Percentiles rank a stretch among this genome's conserved stretches.
These are phyloP conservation scores for Phataginus tetradactyla DNA, from an alignment of 2,797 vertebrate genomes.

Conservation along the genomic window DNA sequence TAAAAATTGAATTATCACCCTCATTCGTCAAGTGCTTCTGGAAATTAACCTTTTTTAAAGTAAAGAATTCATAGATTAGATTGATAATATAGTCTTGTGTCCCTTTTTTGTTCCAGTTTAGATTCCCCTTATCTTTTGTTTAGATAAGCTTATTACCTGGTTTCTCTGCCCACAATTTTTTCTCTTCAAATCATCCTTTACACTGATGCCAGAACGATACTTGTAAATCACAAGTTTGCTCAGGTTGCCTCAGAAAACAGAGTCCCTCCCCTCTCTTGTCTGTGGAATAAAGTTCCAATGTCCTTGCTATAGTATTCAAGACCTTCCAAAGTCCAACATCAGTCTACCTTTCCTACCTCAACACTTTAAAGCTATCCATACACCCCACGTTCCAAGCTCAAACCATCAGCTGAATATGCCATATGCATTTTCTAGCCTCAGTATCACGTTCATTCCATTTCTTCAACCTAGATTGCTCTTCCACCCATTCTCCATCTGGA, in stretches of 20 bases:
- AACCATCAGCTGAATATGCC: background rate
- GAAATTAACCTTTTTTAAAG: background rate
- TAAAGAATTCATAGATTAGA: background rate
- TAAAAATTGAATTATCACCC: background rate
- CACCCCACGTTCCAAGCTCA: background rate
- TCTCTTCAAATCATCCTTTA: background rate
- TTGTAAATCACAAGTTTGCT: background rate
- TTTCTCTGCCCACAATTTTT: background rate
- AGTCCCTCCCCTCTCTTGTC: background rate
- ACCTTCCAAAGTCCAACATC: background rate
- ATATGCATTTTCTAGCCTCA: background rate
- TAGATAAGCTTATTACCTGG: background rate
- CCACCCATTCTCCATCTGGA: background rate
- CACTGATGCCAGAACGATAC: background rate
- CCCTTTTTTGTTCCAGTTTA: background rate
- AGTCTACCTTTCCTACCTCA: background rate
- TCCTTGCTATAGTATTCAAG: background rate
- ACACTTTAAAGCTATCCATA: background rate
- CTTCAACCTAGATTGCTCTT: background rate
- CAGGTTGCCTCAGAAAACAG: background rate
- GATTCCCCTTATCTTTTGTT: background rate
- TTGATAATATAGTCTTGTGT: background rate
- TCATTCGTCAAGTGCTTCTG: constrained; percentile 17
- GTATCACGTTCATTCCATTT: background rate
- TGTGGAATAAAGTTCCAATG: background rate